Percentiles rank a stretch among this genome's conserved stretches.
These are phyloP conservation scores for Dendrolimus kikuchii DNA, from an alignment of 1,140 invertebrate species.

Conservation along the genomic window DNA sequence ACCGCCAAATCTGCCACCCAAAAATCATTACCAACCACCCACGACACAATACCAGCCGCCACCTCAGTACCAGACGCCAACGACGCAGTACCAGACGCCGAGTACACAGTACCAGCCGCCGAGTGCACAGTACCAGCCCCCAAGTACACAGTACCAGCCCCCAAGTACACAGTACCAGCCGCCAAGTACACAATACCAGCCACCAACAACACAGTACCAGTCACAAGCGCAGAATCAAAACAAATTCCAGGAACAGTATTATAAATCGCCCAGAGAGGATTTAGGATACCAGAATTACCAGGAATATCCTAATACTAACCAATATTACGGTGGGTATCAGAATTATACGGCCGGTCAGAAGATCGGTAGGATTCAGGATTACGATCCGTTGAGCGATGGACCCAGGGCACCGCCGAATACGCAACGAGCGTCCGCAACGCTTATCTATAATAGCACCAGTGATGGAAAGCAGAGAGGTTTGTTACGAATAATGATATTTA, in stretches of 20 bases:
- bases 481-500: conserved; percentile 6
- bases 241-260: conserved; percentile 34
- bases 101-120: conserved; percentile 3
- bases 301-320: conserved; percentile 22
- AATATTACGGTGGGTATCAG: conserved; percentile 56
- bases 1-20: conserved; percentile 48
- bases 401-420: conserved; percentile 83
- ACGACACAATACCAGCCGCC: conserved; percentile 23
- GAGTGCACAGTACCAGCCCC: conserved; percentile 15
- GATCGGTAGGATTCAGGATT: conserved; percentile 84
- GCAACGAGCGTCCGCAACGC: conserved; percentile 81
- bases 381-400: conserved; percentile 82
- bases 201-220: conserved; percentile 7
- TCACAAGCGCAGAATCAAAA: conserved; percentile 8
- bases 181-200: conserved; percentile 5
- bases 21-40: conserved; percentile 55
- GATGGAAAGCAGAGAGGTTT: conserved; percentile 53
- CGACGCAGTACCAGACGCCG: conserved; percentile 16
- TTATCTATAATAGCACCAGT: conserved; percentile 83
- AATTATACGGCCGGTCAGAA: conserved; percentile 36
- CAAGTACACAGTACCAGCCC: conserved; percentile 4
- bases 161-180: conserved; percentile 8
- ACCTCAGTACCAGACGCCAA: conserved; percentile 16
- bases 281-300: conserved; percentile 45
- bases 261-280: conserved; percentile 41